These are phyloP conservation scores for Andricus grossulariae DNA, from an alignment of 1,140 invertebrate genomes.

Conservation along the genomic window DNA sequence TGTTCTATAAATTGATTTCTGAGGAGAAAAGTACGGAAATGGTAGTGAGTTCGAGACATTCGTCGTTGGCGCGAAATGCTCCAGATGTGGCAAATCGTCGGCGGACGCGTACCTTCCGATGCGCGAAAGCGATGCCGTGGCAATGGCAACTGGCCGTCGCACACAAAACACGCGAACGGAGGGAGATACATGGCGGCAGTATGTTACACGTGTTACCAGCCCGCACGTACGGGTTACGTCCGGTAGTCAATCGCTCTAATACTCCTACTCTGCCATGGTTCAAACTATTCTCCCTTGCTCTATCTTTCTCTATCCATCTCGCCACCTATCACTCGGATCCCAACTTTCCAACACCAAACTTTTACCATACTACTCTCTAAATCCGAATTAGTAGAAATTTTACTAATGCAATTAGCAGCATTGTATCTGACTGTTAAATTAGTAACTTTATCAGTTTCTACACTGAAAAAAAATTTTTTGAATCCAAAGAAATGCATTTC, in stretches of 20 bases:
- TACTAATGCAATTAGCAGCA: no score
- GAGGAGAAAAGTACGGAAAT: not conserved
- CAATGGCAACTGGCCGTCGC: slow-evolving; percentile 57
- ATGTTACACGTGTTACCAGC: slow-evolving; percentile 75
- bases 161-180: slow-evolving; percentile 66
- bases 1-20: not conserved
- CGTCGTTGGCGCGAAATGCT: slow-evolving; percentile 44
- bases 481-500: no score
- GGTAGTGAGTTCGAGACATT: not conserved
- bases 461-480: no score
- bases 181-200: slow-evolving; percentile 72
- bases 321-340: no score
- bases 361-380: no score
- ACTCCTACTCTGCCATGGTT: slow-evolving; percentile 62
- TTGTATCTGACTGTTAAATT: no score
- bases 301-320: slow-evolving; percentile 10
- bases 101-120: slow-evolving; percentile 32
- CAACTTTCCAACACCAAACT: no score
- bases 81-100: slow-evolving; percentile 57
- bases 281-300: slow-evolving; percentile 33
- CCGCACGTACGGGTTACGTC: slow-evolving; percentile 74
- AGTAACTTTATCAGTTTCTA: no score
- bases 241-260: slow-evolving; percentile 75
- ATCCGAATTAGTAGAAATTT: no score
- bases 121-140: slow-evolving; percentile 57